A percentile compares a stretch with the other conserved stretches of the same genome.
These are phyloP conservation scores for Osmerus eperlanus DNA, from an alignment of 2,113 vertebrate species.

Conservation along the genomic window DNA sequence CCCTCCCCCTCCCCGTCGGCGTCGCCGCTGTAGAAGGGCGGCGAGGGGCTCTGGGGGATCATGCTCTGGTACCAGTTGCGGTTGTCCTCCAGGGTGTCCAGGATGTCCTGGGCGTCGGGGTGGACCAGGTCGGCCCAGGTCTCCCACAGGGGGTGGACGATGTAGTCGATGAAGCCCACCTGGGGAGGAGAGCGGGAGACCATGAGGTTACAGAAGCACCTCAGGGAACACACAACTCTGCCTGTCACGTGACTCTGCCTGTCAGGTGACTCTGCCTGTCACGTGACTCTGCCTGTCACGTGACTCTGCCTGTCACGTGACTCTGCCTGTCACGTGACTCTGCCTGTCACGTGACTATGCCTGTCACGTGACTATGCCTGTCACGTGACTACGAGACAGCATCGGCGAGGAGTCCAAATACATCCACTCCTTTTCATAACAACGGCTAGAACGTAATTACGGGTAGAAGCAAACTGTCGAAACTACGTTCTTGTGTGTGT, in stretches of 20 bases:
- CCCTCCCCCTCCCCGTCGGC: constrained; percentile 60
- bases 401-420: too few relatives aligned
- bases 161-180: constrained; percentile 98
- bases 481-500: neutral
- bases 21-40: constrained; percentile 78
- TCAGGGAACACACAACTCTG: neutral
- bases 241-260: neutral
- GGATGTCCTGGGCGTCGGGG: constrained; percentile 96
- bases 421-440: neutral
- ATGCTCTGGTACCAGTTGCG: constrained; percentile 99
- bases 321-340: too few relatives aligned
- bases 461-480: neutral
- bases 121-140: constrained; percentile 98
- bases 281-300: too few relatives aligned
- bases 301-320: too few relatives aligned
- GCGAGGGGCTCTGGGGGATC: constrained; percentile 97
- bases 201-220: neutral
- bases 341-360: too few relatives aligned
- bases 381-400: neutral
- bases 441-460: neutral
- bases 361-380: too few relatives aligned
- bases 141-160: constrained; percentile 97
- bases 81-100: constrained; percentile 96
- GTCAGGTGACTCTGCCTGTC: too few relatives aligned
- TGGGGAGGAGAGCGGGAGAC: constrained; percentile 37